Evolutionary conservation across 2,113 vertebrate species (phyloP), one percentile per base, ranked within the genome.

Genomic region (Odocoileus virginianus): DNA sequence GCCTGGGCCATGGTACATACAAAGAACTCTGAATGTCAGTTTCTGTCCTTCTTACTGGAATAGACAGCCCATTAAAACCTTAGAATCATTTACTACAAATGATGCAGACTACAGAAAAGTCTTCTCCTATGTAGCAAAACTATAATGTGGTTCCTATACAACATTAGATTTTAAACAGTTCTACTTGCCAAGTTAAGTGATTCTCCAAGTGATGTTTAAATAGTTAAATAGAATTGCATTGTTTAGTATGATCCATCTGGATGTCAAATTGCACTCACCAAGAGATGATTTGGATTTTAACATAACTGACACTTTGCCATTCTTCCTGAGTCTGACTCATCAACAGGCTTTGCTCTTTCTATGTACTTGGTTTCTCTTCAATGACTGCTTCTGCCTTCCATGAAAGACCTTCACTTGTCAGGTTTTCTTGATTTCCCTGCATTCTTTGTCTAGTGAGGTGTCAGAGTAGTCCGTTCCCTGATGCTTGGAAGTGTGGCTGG

Each of bases 161-260:
- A 81, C 60, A 89, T 60, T 84, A 92, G 90, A 71, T 87, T 95
- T 91, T 91, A 89, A 89, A 78, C 57, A 93, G 84, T 9, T 97
- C 60, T 86, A 52, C 71, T 95, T 91, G 79, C 50, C 19, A 27
- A 91, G n/a, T 74, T 52, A 97, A 97, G 81, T 89, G 89, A 88
- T 50, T 97, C 27, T 60, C 40, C 95, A 96, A 96, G 96, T 92
- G 55, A 96, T 97, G 97, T 81, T 97, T 96, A 97, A 97, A 95
- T 95, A 94, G 96, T 96, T 97, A 95, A 96, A 88, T 79, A 86
- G 58, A 95, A 90, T 78, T 76, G 82, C 97, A 93, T 96, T 94
- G 57, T 87, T 98, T 95, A 90, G 86, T 86, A 58, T 88, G 57
- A 85, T 91, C 96, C 91, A 91, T 97, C 91, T 96, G 87, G 82